phyloP scores from a whole-genome alignment of 2,113 vertebrate genomes.

The Alaudala cheleensis region DNA sequence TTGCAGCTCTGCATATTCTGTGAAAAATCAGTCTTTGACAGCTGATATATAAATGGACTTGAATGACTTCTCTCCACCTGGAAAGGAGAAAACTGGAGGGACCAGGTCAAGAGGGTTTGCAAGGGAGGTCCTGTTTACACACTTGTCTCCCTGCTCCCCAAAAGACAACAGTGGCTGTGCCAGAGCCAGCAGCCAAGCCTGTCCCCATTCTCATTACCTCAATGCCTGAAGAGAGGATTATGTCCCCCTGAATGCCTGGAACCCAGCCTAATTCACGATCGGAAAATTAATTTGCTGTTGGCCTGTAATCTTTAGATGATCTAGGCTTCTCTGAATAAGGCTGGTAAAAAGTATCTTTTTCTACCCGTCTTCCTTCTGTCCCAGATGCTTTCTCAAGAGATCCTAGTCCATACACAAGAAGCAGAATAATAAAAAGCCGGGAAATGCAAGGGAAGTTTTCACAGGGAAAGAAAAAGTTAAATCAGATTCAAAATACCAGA shows the following conservation, averaged over 20 bases:
- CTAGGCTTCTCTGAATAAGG: neutral
- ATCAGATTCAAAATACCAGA: neutral
- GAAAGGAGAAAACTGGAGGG: neutral
- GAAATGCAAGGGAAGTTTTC: neutral
- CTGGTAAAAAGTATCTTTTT: neutral
- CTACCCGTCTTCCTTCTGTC: neutral
- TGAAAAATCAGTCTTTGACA: neutral
- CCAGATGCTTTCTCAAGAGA: neutral
- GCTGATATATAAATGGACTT: neutral
- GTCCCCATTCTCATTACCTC: too few relatives aligned
- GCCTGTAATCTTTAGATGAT: neutral
- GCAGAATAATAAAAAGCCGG: neutral
- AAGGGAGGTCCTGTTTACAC: neutral
- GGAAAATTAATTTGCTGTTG: neutral
- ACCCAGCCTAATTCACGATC: neutral
- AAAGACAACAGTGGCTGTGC: neutral
- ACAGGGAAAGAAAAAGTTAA: neutral
- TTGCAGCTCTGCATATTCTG: neutral
- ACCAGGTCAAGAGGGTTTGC: neutral
- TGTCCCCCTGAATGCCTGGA: neutral
- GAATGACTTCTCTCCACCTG: neutral
- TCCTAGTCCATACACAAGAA: neutral
- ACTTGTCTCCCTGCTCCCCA: fast-evolving
- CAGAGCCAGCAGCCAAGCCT: neutral
- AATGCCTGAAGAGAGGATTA: neutral